A percentile compares a stretch with the other conserved stretches of the same genome.
These are phyloP conservation scores for Chionodraco myersi DNA, from an alignment of 2,113 vertebrate species.

Conservation along the genomic window DNA sequence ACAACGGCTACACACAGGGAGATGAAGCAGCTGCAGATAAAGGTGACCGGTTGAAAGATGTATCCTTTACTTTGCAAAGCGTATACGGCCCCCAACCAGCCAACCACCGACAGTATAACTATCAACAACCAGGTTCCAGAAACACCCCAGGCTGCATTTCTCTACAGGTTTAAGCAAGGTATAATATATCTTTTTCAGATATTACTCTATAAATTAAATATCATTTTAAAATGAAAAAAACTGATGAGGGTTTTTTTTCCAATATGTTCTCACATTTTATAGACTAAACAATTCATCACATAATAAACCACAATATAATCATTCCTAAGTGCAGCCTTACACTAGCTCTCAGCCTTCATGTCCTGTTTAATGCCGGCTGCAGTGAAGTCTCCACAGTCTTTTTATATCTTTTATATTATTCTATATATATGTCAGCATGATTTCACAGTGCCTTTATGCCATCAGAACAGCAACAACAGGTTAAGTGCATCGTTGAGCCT, in stretches of 20 bases:
- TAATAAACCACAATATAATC: not conserved
- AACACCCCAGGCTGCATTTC: not conserved
- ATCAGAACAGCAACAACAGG: not conserved
- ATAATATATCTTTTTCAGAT: not conserved
- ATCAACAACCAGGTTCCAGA: conserved; percentile 9
- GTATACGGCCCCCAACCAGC: not conserved
- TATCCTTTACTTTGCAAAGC: conserved; percentile 1
- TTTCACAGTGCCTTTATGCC: conserved; percentile 4
- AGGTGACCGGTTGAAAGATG: not conserved
- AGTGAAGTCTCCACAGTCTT: no score
- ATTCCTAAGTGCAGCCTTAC: not conserved
- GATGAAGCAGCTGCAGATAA: not conserved
- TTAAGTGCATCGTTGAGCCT: not conserved
- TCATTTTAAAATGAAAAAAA: not conserved
- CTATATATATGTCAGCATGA: conserved; percentile 41
- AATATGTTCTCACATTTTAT: not conserved
- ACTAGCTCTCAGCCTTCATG: not conserved
- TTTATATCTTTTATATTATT: not conserved
- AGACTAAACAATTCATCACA: not conserved
- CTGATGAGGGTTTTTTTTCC: not conserved
- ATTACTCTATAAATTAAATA: not conserved
- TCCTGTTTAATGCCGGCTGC: no score
- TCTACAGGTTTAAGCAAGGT: not conserved
- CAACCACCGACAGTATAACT: conserved; percentile 17
- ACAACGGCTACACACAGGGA: not conserved